Evolutionary conservation across 2,113 vertebrate genomes (phyloP), one percentile per base, ranked within the genome.

Genomic region (Petrocephalus zakoni): DNA sequence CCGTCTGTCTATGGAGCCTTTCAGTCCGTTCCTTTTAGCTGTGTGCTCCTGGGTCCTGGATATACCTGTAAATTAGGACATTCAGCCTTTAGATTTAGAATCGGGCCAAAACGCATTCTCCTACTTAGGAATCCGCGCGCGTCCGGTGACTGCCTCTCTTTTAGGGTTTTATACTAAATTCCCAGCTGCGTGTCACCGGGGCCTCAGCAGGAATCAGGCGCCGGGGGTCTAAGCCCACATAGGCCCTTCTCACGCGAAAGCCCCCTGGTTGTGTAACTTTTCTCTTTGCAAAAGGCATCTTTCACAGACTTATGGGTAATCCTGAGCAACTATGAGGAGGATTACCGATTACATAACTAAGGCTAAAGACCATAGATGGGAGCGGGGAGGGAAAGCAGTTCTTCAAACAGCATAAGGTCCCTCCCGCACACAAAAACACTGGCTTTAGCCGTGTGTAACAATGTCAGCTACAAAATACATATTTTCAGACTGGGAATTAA

Each of bases 1-100:
- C 89, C 96, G 95, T 90, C 96, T 94, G 89, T 99, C 98, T n/a
- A 91, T 90, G 25, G 96, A 94, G 72, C 93, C 93, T 90, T 98
- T 98, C 49, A 97, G 93, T 25, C 97, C 97, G 51, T 98, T 99
- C 92, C 97, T 96, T 92, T 97, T 99, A 88, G 94, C 89, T 68
- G 90, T 22, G 72, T 94, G 92, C 88, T 99, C 98, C 4, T 95
- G 95, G 89, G 93, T 89, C 90, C 97, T 96, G 61, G 95, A 95
- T 58, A 95, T 96, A 90, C 94, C 96, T 93, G 92, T 93, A 93
- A 46, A 92, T 91, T 0, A 93, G 68, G 85, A 49, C 93, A 84
- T 0, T n/a, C 47, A 49, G 8, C 37, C 21, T 87, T 87, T 9
- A 61, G 55, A 1, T 78, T 37, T 42, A 19, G 72, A 78, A 78